phyloP scores from a whole-genome alignment of 2,113 vertebrate genomes.

The Chamaetylas fuelleborni region DNA sequence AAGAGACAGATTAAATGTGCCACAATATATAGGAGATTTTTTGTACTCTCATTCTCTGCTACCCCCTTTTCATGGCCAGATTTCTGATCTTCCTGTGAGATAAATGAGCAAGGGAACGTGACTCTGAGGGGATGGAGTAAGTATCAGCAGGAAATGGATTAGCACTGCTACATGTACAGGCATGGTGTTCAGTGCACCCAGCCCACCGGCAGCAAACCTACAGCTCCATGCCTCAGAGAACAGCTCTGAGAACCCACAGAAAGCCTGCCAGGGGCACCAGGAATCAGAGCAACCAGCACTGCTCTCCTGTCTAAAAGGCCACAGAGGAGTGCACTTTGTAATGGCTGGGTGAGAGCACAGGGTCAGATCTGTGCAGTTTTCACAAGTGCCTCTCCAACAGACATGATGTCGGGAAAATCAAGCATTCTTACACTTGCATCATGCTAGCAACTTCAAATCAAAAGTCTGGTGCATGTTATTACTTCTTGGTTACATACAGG shows the following conservation, averaged over 20 bases:
- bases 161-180: not conserved
- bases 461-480: not conserved
- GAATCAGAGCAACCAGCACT: not conserved
- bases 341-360: not conserved
- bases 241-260: not conserved
- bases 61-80: not conserved
- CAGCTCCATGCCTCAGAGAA: not conserved
- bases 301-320: not conserved
- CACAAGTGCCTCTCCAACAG: conserved; percentile 7
- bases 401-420: not conserved
- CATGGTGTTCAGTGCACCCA: not conserved
- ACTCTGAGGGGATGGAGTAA: not conserved
- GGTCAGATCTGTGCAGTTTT: not conserved
- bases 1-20: not conserved
- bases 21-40: not conserved
- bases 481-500: not conserved
- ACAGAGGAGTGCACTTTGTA: not conserved
- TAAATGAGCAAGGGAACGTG: not conserved
- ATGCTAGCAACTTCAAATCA: not conserved
- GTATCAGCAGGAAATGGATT: not conserved
- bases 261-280: not conserved
- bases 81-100: not conserved
- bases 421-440: not conserved
- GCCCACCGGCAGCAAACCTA: not conserved
- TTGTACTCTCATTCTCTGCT: not conserved